Conservation (phyloP, 2,888 invertebrate species). For the Caenorhabditis sp. region DNA sequence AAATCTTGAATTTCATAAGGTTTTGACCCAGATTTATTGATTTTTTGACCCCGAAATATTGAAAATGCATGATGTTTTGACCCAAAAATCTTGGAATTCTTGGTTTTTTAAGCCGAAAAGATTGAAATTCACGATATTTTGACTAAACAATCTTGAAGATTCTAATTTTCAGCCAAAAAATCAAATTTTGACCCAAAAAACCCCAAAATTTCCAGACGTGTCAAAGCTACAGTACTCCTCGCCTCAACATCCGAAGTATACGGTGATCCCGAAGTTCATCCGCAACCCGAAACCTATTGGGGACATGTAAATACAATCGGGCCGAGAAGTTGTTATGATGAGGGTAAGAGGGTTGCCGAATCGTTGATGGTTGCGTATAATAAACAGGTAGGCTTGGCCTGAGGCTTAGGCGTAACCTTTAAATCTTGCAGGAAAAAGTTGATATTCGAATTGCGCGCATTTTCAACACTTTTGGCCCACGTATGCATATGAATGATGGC, state of each 20-base stretch:
- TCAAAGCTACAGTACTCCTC: constrained; percentile 75
- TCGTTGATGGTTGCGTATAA: constrained; percentile 94
- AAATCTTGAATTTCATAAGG: no score
- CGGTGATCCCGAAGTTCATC: constrained; percentile 93
- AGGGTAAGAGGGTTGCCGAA: constrained; percentile 98
- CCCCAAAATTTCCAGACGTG: constrained; percentile 64
- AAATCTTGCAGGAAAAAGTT: constrained; percentile 82
- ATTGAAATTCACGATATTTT: no score
- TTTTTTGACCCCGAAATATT: no score
- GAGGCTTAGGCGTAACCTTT: no score
- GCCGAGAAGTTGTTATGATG: constrained; percentile 92
- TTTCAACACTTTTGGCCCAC: constrained; percentile 97
- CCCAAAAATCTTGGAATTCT: no score
- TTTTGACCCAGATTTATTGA: no score
- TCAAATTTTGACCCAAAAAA: not conserved
- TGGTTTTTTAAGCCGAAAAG: no score
- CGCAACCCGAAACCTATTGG: constrained; percentile 92
- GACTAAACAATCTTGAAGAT: no score
- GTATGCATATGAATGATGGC: constrained; percentile 99
- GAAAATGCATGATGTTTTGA: no score
- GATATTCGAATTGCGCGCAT: constrained; percentile 94
- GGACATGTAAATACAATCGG: constrained; percentile 97
- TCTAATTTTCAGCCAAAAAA: not conserved
- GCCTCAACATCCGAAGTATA: constrained; percentile 99
- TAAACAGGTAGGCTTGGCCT: constrained; percentile 81